Conservation (phyloP, 2,888 invertebrate species). For the Campaea margaritaria region DNA sequence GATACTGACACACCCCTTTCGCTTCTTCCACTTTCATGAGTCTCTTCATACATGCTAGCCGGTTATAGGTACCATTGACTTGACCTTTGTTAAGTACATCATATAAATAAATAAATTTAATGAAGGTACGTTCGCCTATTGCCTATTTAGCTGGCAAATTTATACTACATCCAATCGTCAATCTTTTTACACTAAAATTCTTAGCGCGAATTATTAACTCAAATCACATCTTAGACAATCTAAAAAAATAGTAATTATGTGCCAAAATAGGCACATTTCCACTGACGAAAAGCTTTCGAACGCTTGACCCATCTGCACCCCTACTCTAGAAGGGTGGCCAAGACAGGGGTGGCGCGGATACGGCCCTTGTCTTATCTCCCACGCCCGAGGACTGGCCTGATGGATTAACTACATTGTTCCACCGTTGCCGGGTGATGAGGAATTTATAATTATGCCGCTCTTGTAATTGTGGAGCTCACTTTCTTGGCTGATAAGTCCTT, state of each 20-base stretch:
- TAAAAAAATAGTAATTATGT: neutral
- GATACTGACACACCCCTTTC: no score
- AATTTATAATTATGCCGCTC: constrained; percentile 81
- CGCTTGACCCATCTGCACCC: constrained; percentile 29
- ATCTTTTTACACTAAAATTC: no score
- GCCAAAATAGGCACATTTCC: constrained; percentile 3
- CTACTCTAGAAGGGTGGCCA: constrained; percentile 68
- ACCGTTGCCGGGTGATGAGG: constrained; percentile 78
- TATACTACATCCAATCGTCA: no score
- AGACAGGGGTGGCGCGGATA: constrained; percentile 67
- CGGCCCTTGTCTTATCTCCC: constrained; percentile 84
- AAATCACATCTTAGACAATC: no score
- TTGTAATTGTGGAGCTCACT: constrained; percentile 46
- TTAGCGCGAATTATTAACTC: no score
- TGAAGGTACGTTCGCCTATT: no score
- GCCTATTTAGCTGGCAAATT: no score
- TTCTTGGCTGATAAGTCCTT: constrained; percentile 15
- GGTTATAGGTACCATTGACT: no score
- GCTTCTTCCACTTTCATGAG: no score
- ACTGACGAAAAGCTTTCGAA: neutral
- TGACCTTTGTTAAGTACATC: no score
- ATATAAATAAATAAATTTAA: no score
- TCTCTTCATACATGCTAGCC: no score
- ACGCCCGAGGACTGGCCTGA: constrained; percentile 81
- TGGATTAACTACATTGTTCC: constrained; percentile 85